Conservation (phyloP, 1,140 invertebrate genomes). For the Capitella teleta region DNA sequence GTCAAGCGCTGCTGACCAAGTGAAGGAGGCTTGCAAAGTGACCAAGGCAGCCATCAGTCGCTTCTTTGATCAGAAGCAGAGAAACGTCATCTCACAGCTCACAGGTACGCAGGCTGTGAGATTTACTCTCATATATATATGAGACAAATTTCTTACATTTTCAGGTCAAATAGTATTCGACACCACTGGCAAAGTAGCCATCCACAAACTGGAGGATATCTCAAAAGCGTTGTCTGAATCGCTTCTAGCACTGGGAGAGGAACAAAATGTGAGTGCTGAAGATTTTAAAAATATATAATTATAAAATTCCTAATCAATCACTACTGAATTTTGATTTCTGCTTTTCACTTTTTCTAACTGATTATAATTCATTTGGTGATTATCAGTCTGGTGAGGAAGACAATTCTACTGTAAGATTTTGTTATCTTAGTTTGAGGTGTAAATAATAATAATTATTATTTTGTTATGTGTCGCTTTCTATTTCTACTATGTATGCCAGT, state of each 20-base stretch:
- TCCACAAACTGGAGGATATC: slow-evolving; percentile 23
- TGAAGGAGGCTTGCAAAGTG: slow-evolving; percentile 21
- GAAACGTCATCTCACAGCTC: slow-evolving; percentile 26
- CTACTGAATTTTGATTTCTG: too few relatives aligned
- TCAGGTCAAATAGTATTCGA: slow-evolving; percentile 35
- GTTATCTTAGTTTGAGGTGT: too few relatives aligned
- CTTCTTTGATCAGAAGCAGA: slow-evolving; percentile 29
- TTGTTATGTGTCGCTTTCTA: too few relatives aligned
- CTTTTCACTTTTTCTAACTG: too few relatives aligned
- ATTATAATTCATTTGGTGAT: too few relatives aligned
- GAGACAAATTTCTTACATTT: not conserved
- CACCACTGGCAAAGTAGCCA: slow-evolving; percentile 28
- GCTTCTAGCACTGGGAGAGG: slow-evolving; percentile 19
- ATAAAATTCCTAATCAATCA: too few relatives aligned
- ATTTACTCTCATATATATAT: not conserved
- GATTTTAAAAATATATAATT: too few relatives aligned
- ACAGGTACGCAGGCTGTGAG: slow-evolving; percentile 20
- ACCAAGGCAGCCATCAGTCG: slow-evolving; percentile 19
- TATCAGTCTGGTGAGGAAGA: too few relatives aligned
- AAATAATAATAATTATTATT: too few relatives aligned
- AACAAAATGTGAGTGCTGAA: slow-evolving; percentile 24
- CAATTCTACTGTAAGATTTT: too few relatives aligned
- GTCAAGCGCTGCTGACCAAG: slow-evolving; percentile 29
- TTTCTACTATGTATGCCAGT: too few relatives aligned
- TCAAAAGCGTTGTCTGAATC: slow-evolving; percentile 23